Conservation (phyloP, 2,888 invertebrate species). For the Tipula unca region DNA sequence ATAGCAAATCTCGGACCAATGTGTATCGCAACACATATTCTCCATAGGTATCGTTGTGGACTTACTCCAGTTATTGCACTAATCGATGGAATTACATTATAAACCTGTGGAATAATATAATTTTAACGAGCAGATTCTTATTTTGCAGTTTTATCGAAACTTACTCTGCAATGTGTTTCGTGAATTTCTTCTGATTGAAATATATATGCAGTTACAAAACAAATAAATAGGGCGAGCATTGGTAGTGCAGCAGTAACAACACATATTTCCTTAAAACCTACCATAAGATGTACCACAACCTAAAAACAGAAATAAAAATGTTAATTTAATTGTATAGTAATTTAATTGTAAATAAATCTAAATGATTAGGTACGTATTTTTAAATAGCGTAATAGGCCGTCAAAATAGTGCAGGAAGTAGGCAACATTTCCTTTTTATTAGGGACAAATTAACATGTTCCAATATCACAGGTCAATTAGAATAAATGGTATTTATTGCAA, state of each 20-base stretch:
- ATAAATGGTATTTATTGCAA: too few relatives aligned
- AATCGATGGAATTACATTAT: slow-evolving; percentile 90
- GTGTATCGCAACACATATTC: slow-evolving; percentile 84
- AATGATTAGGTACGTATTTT: too few relatives aligned
- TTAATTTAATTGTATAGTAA: too few relatives aligned
- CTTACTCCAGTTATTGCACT: slow-evolving; percentile 92
- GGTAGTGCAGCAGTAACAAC: slow-evolving; percentile 78
- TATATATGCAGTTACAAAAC: slow-evolving; percentile 81
- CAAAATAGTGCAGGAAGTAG: too few relatives aligned
- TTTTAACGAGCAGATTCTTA: background rate
- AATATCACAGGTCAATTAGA: too few relatives aligned
- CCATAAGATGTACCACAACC: slow-evolving; percentile 58
- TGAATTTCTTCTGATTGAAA: slow-evolving; percentile 91
- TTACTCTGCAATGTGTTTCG: slow-evolving; percentile 89
- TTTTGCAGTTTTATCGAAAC: slow-evolving; percentile 30
- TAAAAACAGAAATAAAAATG: slow-evolving; percentile 31
- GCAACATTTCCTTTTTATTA: too few relatives aligned
- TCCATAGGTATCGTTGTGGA: slow-evolving; percentile 88
- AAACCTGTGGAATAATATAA: slow-evolving; percentile 63
- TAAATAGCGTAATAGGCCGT: too few relatives aligned
- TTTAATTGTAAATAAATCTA: too few relatives aligned
- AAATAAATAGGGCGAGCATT: slow-evolving; percentile 72
- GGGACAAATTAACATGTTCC: too few relatives aligned
- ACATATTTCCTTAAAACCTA: slow-evolving; percentile 73
- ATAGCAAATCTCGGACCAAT: slow-evolving; percentile 84